Evolutionary conservation across 2,888 invertebrate species (phyloP).

Genomic region (Crossocerus cetratus): DNA sequence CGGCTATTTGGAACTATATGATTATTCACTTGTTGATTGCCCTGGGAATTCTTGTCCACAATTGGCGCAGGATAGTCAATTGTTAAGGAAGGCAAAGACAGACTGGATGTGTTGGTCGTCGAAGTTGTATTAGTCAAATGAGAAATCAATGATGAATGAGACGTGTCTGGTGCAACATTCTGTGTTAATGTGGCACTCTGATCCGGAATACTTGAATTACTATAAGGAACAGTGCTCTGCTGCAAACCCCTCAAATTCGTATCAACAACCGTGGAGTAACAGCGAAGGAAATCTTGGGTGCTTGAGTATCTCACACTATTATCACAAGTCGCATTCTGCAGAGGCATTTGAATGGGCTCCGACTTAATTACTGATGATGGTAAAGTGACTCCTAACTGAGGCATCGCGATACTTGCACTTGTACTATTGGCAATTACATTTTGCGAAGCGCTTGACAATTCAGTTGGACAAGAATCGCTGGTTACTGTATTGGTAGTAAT

Average conservation of each 20-base stretch:
- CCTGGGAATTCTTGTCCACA: conserved; percentile 54
- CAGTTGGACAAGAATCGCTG: conserved; percentile 23
- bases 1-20: conserved; percentile 37
- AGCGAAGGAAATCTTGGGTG: conserved; percentile 62
- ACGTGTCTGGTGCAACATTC: conserved; percentile 9
- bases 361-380: conserved; percentile 28
- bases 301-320: conserved; percentile 54
- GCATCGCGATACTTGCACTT: conserved; percentile 12
- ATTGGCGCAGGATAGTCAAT: conserved; percentile 54
- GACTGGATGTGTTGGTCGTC: conserved; percentile 41
- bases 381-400: conserved; percentile 22
- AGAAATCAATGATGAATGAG: conserved; percentile 39
- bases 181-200: conserved; percentile 9
- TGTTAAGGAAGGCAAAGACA: conserved; percentile 44
- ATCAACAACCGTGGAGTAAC: conserved; percentile 54
- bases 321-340: conserved; percentile 51
- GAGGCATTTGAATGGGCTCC: conserved; percentile 26
- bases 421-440: conserved; percentile 15
- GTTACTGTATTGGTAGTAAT: conserved; percentile 24
- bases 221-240: conserved; percentile 43
- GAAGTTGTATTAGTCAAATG: conserved; percentile 38
- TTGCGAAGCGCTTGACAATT: conserved; percentile 22
- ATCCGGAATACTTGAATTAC: conserved; percentile 25
- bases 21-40: conserved; percentile 31
- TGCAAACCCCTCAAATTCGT: conserved; percentile 28